Conservation (phyloP, 1,140 invertebrate genomes). For the Muscidifurax raptorellus region DNA sequence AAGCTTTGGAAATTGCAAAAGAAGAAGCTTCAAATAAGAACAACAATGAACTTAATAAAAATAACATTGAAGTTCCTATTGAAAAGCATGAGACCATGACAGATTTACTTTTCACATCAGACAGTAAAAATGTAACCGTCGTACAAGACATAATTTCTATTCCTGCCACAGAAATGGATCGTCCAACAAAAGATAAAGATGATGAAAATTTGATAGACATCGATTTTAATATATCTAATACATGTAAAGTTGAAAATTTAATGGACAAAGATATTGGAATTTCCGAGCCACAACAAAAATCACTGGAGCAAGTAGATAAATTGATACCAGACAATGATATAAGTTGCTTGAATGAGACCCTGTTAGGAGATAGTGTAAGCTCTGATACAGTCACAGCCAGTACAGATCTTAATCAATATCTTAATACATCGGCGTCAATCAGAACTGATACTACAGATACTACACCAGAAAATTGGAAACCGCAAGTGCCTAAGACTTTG, state of each 20-base stretch:
- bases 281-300: conserved; percentile 30
- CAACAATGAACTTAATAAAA: conserved; percentile 24
- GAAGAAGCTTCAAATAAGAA: not conserved
- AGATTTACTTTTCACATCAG: not conserved
- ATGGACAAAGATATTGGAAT: not conserved
- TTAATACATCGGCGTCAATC: conserved; percentile 57
- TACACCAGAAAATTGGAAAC: conserved; percentile 66
- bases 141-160: conserved; percentile 13
- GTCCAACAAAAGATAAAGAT: conserved; percentile 25
- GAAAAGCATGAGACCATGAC: not conserved
- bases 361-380: conserved; percentile 48
- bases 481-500: conserved; percentile 71
- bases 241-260: not conserved
- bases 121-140: not conserved
- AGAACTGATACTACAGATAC: conserved; percentile 55
- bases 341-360: conserved; percentile 52
- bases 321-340: conserved; percentile 55
- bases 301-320: conserved; percentile 46
- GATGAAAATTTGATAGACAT: conserved; percentile 39
- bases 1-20: conserved; percentile 51
- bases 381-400: conserved; percentile 60
- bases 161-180: not conserved
- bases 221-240: conserved; percentile 2
- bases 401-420: conserved; percentile 63
- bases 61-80: not conserved